These are phyloP conservation scores for Sciurus vulgaris DNA, from an alignment of 2,797 vertebrate species.

Conservation along the genomic window DNA sequence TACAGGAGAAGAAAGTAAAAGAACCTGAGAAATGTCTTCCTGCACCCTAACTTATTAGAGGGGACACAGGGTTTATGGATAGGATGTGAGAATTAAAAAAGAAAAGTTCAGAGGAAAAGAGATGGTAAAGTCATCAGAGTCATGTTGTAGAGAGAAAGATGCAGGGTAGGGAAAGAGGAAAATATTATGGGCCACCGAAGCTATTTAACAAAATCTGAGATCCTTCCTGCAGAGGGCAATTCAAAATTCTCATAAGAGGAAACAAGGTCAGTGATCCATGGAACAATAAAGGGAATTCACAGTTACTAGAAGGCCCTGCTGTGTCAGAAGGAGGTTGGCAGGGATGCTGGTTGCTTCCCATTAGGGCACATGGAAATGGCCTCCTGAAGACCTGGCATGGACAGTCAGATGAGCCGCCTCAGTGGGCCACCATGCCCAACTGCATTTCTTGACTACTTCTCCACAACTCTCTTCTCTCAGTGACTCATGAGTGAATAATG, in stretches of 20 bases:
- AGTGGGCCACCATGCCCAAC: not conserved
- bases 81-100: not conserved
- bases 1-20: not conserved
- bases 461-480: not conserved
- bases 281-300: slow-evolving; percentile 17
- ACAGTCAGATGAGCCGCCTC: not conserved
- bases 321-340: not conserved
- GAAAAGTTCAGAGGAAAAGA: not conserved
- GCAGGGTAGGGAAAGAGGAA: not conserved
- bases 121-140: not conserved
- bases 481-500: not conserved
- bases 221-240: slow-evolving; percentile 27
- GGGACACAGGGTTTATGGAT: not conserved
- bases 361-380: not conserved
- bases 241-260: slow-evolving; percentile 44
- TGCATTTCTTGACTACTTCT: not conserved
- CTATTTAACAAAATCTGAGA: not conserved
- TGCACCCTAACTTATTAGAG: not conserved
- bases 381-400: not conserved
- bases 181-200: not conserved
- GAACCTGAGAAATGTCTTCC: not conserved
- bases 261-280: not conserved
- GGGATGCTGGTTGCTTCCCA: not conserved
- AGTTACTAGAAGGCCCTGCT: not conserved
- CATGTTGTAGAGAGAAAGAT: not conserved